These are phyloP conservation scores for Maniola hyperantus DNA, from an alignment of 2,888 invertebrate genomes.

Conservation along the genomic window DNA sequence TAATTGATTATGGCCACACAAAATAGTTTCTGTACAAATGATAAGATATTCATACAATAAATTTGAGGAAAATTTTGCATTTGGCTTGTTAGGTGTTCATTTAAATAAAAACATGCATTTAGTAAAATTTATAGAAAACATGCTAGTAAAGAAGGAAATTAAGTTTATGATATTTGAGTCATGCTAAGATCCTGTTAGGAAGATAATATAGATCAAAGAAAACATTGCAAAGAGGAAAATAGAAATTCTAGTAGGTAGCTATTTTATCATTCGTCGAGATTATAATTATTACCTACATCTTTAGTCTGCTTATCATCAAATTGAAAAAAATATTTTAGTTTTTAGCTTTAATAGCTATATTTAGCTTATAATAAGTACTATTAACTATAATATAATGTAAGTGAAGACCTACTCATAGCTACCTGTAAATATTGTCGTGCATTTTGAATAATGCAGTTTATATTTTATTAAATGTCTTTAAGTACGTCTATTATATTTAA, in stretches of 20 bases:
- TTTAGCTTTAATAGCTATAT: background rate
- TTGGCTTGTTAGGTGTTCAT: conserved; percentile 18
- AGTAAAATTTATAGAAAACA: conserved; percentile 51
- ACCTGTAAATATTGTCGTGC: no score
- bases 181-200: conserved; percentile 57
- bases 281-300: background rate
- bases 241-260: conserved; percentile 42
- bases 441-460: no score
- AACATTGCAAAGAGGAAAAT: conserved; percentile 79
- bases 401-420: no score
- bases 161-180: conserved; percentile 43
- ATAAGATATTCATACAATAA: conserved; percentile 17
- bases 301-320: background rate
- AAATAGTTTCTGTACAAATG: conserved; percentile 62
- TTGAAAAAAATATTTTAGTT: background rate
- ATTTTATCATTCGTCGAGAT: background rate
- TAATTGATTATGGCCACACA: conserved; percentile 69
- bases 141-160: conserved; percentile 55
- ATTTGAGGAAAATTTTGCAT: conserved; percentile 21
- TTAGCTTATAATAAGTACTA: no score
- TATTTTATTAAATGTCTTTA: no score
- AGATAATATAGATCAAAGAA: conserved; percentile 53
- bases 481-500: no score
- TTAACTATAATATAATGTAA: no score
- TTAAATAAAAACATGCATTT: conserved; percentile 36